Conservation (phyloP, 2,113 vertebrate species). For the Mustela nigripes region DNA sequence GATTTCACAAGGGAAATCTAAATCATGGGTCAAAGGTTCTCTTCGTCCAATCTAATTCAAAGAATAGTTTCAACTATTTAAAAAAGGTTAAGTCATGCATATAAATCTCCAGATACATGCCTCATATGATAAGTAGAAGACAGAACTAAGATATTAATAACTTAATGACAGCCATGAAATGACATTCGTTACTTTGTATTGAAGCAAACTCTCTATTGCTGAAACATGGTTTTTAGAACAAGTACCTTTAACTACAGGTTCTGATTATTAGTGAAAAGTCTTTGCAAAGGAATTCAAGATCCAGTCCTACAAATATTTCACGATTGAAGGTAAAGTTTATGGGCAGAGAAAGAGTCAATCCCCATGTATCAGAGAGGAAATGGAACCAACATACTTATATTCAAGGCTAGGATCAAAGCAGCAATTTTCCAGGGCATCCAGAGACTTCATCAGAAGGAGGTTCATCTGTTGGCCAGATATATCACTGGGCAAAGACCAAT, state of each 20-base stretch:
- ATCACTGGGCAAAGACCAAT: conserved; percentile 87
- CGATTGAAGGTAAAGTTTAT: background rate
- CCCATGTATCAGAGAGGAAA: background rate
- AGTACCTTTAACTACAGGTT: background rate
- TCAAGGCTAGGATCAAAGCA: conserved; percentile 94
- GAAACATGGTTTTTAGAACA: conserved; percentile 45
- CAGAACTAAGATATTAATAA: background rate
- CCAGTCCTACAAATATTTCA: background rate
- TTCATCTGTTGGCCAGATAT: conserved; percentile 91
- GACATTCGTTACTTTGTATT: background rate
- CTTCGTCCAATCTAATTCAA: conserved; percentile 19
- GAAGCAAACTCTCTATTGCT: background rate
- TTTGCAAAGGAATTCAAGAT: conserved; percentile 22
- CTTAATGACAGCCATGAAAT: background rate
- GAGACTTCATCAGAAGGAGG: conserved; percentile 89
- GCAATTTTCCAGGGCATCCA: conserved; percentile 92
- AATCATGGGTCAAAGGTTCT: background rate
- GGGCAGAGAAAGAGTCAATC: background rate
- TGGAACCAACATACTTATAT: conserved; percentile 91
- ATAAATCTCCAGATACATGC: background rate
- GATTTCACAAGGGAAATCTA: background rate
- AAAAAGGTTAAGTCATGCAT: background rate
- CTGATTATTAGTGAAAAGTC: background rate
- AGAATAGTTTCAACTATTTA: conserved; percentile 28
- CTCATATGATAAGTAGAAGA: background rate